These are phyloP conservation scores for Anolis apletophallus DNA, from an alignment of 2,797 vertebrate species.

Conservation along the genomic window DNA sequence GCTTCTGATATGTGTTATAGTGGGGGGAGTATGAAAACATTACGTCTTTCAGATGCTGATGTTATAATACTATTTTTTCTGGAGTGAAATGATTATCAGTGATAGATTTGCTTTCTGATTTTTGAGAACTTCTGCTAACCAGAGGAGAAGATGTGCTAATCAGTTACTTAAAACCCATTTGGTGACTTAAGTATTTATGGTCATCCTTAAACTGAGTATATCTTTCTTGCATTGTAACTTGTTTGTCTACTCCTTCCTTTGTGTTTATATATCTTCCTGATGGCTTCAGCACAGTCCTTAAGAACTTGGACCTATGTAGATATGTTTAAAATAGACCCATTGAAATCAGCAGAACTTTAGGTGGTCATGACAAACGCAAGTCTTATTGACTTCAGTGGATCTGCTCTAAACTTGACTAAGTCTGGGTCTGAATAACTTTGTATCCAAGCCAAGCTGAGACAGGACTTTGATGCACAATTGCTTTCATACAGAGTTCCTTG, in stretches of 20 bases:
- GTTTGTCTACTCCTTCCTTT: not conserved
- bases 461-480: not conserved
- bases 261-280: not conserved
- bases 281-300: not conserved
- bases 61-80: not conserved
- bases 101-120: not conserved
- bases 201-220: not conserved
- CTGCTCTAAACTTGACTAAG: not conserved
- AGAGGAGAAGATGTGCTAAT: not conserved
- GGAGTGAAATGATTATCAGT: not conserved
- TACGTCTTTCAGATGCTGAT: not conserved
- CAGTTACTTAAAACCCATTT: not conserved
- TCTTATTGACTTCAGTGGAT: not conserved
- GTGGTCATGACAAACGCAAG: not conserved
- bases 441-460: not conserved
- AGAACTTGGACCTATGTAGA: not conserved
- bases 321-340: not conserved
- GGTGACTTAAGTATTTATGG: not conserved
- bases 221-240: not conserved
- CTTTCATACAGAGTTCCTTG: constrained; percentile 18
- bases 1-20: not conserved
- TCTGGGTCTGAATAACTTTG: not conserved
- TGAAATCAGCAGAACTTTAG: not conserved
- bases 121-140: not conserved
- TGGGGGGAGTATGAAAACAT: too few species aligned